phyloP scores from a whole-genome alignment of 2,797 vertebrate species.

The Xiphophorus birchmanni region DNA sequence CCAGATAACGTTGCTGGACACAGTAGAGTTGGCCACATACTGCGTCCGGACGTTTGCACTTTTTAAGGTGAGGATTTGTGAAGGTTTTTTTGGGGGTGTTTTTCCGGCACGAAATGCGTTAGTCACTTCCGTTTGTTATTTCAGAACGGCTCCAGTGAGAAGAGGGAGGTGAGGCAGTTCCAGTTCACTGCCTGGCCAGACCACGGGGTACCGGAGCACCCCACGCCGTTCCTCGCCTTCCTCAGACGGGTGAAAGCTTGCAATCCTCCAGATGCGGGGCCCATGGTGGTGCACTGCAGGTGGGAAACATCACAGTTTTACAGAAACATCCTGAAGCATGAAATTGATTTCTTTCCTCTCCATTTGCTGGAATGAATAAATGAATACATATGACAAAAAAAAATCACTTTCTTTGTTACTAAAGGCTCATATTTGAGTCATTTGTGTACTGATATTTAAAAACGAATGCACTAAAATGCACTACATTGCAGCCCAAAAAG shows the following conservation, averaged over 20 bases:
- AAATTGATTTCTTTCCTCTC: conserved; percentile 62
- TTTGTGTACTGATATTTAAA: conserved; percentile 15
- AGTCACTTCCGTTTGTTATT: conserved; percentile 10
- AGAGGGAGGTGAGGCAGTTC: conserved; percentile 97
- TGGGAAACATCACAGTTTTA: conserved; percentile 65
- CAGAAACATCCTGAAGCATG: conserved; percentile 62
- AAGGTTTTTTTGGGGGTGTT: not conserved
- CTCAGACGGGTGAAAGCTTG: conserved; percentile 96
- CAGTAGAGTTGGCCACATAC: conserved; percentile 96
- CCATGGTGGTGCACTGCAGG: conserved; percentile 99
- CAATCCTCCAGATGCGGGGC: conserved; percentile 96
- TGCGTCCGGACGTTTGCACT: conserved; percentile 97
- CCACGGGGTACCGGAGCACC: conserved; percentile 97
- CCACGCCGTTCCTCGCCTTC: conserved; percentile 97
- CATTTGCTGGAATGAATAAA: conserved; percentile 67
- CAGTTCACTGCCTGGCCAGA: conserved; percentile 99
- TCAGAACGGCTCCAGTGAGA: conserved; percentile 97
- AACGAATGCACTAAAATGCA: not conserved
- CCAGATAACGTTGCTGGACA: conserved; percentile 95
- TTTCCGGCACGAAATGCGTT: not conserved
- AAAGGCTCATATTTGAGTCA: conserved; percentile 18
- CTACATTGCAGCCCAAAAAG: conserved; percentile 27
- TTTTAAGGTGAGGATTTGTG: conserved; percentile 88
- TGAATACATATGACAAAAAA: conserved; percentile 54
- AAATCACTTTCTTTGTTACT: conserved; percentile 23